These are phyloP conservation scores for Heptranchias perlo DNA, from an alignment of 2,113 vertebrate genomes.

Conservation along the genomic window DNA sequence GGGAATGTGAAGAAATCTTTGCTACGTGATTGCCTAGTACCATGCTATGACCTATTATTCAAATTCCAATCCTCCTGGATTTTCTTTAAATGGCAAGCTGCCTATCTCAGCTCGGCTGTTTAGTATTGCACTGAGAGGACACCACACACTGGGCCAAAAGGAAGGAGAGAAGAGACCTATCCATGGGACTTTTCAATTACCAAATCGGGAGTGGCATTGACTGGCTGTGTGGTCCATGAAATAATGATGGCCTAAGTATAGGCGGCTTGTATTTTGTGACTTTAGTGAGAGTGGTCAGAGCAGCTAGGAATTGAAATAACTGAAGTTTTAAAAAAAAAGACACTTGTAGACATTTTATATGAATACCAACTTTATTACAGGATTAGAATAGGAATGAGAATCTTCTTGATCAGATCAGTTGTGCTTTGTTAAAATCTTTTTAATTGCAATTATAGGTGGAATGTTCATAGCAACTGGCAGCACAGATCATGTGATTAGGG, in stretches of 20 bases:
- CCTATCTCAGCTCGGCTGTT: not conserved
- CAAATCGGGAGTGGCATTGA: not conserved
- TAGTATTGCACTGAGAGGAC: not conserved
- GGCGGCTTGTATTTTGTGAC: not conserved
- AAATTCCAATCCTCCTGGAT: not conserved
- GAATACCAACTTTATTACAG: not conserved
- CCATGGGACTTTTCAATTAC: not conserved
- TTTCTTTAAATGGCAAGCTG: not conserved
- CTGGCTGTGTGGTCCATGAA: not conserved
- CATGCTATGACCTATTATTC: not conserved
- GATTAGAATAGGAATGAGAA: not conserved
- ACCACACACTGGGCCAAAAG: not conserved
- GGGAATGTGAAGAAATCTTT: not conserved
- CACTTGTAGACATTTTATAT: not conserved
- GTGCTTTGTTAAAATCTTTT: not conserved
- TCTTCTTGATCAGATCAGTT: not conserved
- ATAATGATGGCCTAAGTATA: not conserved
- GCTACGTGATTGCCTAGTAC: not conserved
- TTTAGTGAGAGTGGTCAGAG: not conserved
- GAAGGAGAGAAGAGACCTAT: not conserved
- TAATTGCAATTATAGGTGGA: constrained; percentile 66
- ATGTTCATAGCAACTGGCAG: constrained; percentile 96
- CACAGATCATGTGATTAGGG: constrained; percentile 90
- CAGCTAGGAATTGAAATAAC: not conserved
- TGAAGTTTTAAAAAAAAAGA: not conserved